Base-by-base conservation (phyloP, 92 coral and sea anemone genomes). In the Zoanthus sociatus region DNA sequence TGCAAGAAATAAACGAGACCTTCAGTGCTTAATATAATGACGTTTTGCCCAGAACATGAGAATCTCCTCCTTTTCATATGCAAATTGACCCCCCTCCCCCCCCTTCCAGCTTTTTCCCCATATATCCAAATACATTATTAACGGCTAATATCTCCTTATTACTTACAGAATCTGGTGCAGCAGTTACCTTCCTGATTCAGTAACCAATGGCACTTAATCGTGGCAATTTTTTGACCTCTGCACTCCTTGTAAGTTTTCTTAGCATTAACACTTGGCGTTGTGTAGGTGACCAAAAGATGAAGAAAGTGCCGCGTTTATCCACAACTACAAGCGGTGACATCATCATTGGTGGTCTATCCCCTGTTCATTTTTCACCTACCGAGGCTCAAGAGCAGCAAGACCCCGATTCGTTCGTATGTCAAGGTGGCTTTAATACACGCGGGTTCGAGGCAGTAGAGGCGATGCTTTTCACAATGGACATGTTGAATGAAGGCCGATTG, bases 381-480 rank as follows among this genome's bases (percentile, higher is more conserved):
- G 93, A 84, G 20, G 90, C 83, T 21, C 92, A 90, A 53, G 93
- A 93, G 77, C 78, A 87, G 10, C 88, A 78, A 9, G 91, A 94
- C 42, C 95, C 95, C 9, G 89, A 92, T 47, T 86, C 90, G 33
- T 90, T 86, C 21, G 71, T 91, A 10, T 88, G 93, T 67, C 93
- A 93, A 20, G 97, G 97, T 14, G 78, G 89, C n/a, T 86, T 94
- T 47, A 94, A 94, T 58, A 92, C 95, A 18, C 91, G 97, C 54
- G 97, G 97, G 3, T 94, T 94, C 51, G 97, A 94, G 90, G 97
- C 97, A 5, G 97, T 94, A n/a, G 97, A 94, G 51, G 92, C 97
- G 18, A 94, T 94, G 97, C 93, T 94, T 64, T 94, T 92, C 47
- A 83, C 94, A 44, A 92, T 94, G 97, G 97, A 94, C 72, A 92